Percentiles rank a stretch among this genome's conserved stretches.
phyloP scores from a whole-genome alignment of 2,113 vertebrate genomes.

The Callorhinus ursinus region DNA sequence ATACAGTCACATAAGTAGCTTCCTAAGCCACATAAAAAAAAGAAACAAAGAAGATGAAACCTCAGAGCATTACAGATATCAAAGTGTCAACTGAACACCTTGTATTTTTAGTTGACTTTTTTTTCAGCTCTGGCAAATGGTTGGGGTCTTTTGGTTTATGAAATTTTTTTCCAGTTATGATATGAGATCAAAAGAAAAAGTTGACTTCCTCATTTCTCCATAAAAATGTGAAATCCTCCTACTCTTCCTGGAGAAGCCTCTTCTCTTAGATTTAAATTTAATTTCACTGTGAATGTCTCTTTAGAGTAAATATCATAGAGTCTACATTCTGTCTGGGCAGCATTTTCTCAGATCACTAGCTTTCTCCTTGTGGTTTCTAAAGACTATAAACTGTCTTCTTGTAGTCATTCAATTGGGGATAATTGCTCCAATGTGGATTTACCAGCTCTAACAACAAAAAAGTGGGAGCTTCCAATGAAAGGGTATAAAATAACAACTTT shows the following conservation, averaged over 20 bases:
- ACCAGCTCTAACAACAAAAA: not conserved
- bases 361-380: constrained; percentile 16
- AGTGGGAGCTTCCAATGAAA: not conserved
- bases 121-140: not conserved
- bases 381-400: not conserved
- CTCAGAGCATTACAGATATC: not conserved
- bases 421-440: not conserved
- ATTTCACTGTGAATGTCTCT: not conserved
- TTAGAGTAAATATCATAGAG: not conserved
- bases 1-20: not conserved
- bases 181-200: not conserved
- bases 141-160: not conserved
- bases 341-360: not conserved
- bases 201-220: not conserved
- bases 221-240: not conserved
- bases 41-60: not conserved
- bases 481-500: constrained; percentile 36
- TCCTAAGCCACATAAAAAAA: not conserved
- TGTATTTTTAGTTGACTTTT: not conserved
- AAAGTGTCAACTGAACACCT: not conserved
- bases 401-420: not conserved
- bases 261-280: constrained; percentile 41
- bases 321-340: not conserved
- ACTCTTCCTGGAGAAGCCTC: not conserved
- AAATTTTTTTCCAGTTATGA: not conserved